Conservation (phyloP, 2,888 invertebrate genomes). For the Nephrotoma flavescens region DNA sequence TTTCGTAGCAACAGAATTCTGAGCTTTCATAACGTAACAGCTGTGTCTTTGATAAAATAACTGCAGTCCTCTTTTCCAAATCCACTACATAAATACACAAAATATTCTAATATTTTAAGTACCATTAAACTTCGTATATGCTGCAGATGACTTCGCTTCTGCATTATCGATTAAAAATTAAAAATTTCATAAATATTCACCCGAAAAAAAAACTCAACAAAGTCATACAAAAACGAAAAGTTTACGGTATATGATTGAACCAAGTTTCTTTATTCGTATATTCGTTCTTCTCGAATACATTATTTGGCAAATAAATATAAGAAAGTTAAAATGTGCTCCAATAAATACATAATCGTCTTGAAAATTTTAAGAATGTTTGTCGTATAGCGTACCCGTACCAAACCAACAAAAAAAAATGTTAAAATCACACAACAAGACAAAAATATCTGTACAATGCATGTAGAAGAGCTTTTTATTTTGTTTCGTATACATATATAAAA, state of each 20-base stretch:
- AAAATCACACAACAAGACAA: not conserved
- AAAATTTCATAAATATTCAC: not conserved
- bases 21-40: no score
- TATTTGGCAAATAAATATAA: not conserved
- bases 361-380: not conserved
- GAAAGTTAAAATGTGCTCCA: not conserved
- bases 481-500: not conserved
- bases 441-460: not conserved
- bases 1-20: no score
- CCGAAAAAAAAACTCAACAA: no score
- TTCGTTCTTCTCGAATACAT: not conserved
- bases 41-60: no score
- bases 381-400: not conserved
- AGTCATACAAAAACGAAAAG: no score
- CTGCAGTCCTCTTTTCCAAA: no score
- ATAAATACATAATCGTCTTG: not conserved
- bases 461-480: not conserved
- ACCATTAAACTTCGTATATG: no score
- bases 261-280: not conserved
- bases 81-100: no score
- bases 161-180: not conserved
- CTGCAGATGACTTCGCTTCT: not conserved
- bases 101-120: no score
- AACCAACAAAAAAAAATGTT: not conserved
- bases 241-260: not conserved